Evolutionary conservation across 2,113 vertebrate species (phyloP).

Genomic region (Bubalus kerabau): DNA sequence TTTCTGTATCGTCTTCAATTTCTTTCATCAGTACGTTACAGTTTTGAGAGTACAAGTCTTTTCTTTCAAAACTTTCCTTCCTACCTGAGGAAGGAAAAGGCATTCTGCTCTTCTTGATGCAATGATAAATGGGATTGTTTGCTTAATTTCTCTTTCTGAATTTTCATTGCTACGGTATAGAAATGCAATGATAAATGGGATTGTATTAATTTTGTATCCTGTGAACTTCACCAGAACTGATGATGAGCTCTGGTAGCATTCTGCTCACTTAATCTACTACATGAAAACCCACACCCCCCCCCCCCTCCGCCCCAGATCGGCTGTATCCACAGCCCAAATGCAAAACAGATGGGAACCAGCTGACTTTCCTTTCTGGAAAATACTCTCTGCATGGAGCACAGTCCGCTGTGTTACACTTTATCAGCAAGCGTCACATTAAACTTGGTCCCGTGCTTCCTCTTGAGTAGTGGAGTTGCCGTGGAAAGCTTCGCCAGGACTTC

Average conservation of each 20-base stretch:
- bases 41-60: not conserved
- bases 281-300: not conserved
- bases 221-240: not conserved
- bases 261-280: not conserved
- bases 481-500: not conserved
- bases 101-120: not conserved
- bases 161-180: fast-evolving
- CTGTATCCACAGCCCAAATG: not conserved
- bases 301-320: fast-evolving
- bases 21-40: not conserved
- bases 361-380: not conserved
- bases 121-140: not conserved
- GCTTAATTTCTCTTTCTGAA: not conserved
- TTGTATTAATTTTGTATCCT: not conserved
- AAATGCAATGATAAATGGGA: not conserved
- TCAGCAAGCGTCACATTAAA: not conserved
- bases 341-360: not conserved
- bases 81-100: not conserved
- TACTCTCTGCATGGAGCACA: fast-evolving
- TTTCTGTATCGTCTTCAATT: not conserved
- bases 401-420: not conserved
- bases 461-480: fast-evolving
- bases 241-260: not conserved
- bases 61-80: not conserved
- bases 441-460: not conserved